Conservation (phyloP, 2,113 vertebrate species). For the Protomyctophum bolini region DNA sequence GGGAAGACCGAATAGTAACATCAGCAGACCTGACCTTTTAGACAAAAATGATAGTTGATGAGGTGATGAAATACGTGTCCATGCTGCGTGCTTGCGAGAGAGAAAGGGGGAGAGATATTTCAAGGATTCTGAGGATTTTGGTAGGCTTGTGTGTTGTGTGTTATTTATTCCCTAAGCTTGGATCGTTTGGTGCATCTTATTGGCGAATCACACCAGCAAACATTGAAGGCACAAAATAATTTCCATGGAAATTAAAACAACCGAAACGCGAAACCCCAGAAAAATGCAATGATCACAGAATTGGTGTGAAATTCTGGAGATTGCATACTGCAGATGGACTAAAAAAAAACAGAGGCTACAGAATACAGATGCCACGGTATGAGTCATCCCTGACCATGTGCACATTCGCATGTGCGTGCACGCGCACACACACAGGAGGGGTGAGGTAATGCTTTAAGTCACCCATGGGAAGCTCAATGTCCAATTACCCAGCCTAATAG, state of each 20-base stretch:
- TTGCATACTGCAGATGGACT: not conserved
- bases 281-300: too few species aligned
- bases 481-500: constrained; percentile 69
- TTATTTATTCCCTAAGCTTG: constrained; percentile 15
- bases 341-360: not conserved
- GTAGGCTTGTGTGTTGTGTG: constrained; percentile 18
- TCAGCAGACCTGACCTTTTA: not conserved
- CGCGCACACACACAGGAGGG: constrained; percentile 4
- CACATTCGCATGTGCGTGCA: constrained; percentile 10
- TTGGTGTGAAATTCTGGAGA: not conserved
- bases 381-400: constrained; percentile 43
- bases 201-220: too few species aligned
- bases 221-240: too few species aligned
- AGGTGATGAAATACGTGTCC: not conserved
- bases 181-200: too few species aligned
- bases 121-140: constrained; percentile 11
- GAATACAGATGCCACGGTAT: constrained; percentile 42
- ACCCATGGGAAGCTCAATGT: constrained; percentile 59
- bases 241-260: too few species aligned
- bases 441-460: constrained; percentile 77
- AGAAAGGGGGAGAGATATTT: not conserved
- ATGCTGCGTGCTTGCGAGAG: not conserved
- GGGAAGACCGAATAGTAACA: not conserved
- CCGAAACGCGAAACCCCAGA: too few species aligned
- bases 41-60: not conserved